Conservation (phyloP, 2,113 vertebrate genomes). For the Myodes glareolus region DNA sequence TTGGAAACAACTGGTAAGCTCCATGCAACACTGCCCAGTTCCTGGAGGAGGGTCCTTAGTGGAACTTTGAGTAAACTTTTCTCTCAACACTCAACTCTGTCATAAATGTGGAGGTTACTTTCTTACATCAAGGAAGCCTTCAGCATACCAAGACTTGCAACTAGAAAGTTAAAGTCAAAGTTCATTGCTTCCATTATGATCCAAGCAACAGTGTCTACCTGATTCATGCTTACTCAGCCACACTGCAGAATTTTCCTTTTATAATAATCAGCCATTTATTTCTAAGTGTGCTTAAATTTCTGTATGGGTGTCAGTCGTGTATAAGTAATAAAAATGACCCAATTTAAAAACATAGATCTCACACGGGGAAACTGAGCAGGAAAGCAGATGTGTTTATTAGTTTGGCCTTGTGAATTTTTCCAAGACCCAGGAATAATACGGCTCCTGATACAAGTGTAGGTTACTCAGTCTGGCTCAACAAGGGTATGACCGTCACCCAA, state of each 20-base stretch:
- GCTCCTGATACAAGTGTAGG: background rate
- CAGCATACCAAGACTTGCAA: background rate
- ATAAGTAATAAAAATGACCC: background rate
- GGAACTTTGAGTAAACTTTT: background rate
- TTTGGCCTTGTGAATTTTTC: rapidly evolving
- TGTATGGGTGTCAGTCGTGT: background rate
- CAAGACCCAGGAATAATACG: rapidly evolving
- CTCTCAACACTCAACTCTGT: background rate
- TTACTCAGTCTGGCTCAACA: background rate
- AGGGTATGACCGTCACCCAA: rapidly evolving
- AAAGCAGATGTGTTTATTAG: rapidly evolving
- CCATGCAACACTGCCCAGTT: rapidly evolving
- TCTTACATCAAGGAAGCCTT: background rate
- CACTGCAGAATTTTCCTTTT: background rate
- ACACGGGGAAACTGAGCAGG: background rate
- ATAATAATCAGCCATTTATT: background rate
- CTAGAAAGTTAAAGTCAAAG: background rate
- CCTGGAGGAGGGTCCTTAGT: background rate
- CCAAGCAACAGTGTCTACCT: background rate
- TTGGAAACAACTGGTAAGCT: rapidly evolving
- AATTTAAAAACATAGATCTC: background rate
- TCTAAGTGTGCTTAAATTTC: background rate
- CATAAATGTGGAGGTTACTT: background rate
- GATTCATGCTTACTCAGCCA: background rate
- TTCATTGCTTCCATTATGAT: background rate